Evolutionary conservation across 1,140 invertebrate species (phyloP).

Genomic region (Drosophila busckii): DNA sequence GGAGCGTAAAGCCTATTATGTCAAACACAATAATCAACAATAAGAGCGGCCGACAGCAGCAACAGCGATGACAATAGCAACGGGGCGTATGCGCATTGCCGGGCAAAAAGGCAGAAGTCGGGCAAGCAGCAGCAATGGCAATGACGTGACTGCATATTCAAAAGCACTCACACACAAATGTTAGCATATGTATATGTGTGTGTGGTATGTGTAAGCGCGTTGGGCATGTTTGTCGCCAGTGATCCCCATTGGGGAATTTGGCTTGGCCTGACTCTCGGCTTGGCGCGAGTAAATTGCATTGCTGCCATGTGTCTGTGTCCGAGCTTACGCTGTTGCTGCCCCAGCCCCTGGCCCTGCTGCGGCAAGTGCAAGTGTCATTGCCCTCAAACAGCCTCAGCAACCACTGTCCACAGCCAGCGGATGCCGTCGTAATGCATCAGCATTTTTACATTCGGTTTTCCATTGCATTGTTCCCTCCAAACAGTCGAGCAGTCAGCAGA

Average conservation of each 20-base stretch:
- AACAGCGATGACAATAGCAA: slow-evolving; percentile 49
- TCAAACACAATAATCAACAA: slow-evolving; percentile 78
- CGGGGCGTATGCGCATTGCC: slow-evolving; percentile 56
- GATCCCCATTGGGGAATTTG: slow-evolving; percentile 14
- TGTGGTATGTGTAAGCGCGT: slow-evolving; percentile 59
- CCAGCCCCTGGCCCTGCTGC: no score
- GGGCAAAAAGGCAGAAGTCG: slow-evolving; percentile 2
- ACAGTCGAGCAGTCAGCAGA: background rate
- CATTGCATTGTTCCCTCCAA: slow-evolving; percentile 15
- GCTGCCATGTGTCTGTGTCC: background rate
- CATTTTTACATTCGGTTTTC: slow-evolving; percentile 35
- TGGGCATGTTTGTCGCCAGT: slow-evolving; percentile 32
- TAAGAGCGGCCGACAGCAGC: slow-evolving; percentile 31
- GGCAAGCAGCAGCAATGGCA: slow-evolving; percentile 35
- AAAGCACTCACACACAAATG: slow-evolving; percentile 37
- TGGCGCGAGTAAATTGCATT: slow-evolving; percentile 36
- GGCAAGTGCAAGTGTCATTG: slow-evolving; percentile 53
- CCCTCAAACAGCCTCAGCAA: slow-evolving; percentile 24
- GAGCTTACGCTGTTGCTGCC: no score
- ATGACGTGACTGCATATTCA: slow-evolving; percentile 63
- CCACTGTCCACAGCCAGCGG: slow-evolving; percentile 12
- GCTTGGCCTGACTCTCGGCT: no score
- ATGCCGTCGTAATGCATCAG: slow-evolving; percentile 52
- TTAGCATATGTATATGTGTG: slow-evolving; percentile 19
- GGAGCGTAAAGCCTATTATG: slow-evolving; percentile 77